These are phyloP conservation scores for Pasiphila rectangulata DNA, from an alignment of 2,888 invertebrate genomes.

Conservation along the genomic window DNA sequence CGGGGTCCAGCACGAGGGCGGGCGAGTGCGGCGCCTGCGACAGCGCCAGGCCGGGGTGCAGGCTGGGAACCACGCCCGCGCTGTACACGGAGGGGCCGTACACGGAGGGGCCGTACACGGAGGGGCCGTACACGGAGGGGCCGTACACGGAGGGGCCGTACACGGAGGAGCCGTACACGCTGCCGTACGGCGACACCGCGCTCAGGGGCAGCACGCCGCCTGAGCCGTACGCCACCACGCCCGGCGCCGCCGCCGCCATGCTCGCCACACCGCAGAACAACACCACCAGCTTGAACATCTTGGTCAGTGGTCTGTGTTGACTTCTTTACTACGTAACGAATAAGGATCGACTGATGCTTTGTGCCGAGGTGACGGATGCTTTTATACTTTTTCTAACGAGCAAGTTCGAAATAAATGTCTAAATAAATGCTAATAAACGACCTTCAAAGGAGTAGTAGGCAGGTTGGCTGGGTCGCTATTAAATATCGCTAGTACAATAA, in stretches of 20 bases:
- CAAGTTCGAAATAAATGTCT: constrained; percentile 38
- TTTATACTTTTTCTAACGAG: constrained; percentile 60
- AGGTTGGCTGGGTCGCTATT: constrained; percentile 12
- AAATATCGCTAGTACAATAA: constrained; percentile 18
- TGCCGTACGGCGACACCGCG: constrained; percentile 52
- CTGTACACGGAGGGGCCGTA: constrained; percentile 38
- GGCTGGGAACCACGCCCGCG: constrained; percentile 28
- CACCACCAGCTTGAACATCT: constrained; percentile 80
- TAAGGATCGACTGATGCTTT: constrained; percentile 67
- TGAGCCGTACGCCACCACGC: constrained; percentile 51
- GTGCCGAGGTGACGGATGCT: constrained; percentile 46
- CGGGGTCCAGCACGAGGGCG: constrained; percentile 67
- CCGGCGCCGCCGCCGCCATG: constrained; percentile 69
- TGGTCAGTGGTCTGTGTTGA: constrained; percentile 65
- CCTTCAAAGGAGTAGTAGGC: constrained; percentile 51
- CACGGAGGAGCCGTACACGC: constrained; percentile 48
- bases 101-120: no score
- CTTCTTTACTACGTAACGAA: constrained; percentile 48
- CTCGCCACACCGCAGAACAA: constrained; percentile 74
- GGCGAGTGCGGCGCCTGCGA: constrained; percentile 66
- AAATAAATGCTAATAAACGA: constrained; percentile 59
- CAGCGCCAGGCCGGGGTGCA: constrained; percentile 39
- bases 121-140: constrained; percentile 42
- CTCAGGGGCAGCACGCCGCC: constrained; percentile 34
- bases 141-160: constrained; percentile 51